Evolutionary conservation across 1,140 invertebrate genomes (phyloP).

Genomic region (Drosophila ficusphila): DNA sequence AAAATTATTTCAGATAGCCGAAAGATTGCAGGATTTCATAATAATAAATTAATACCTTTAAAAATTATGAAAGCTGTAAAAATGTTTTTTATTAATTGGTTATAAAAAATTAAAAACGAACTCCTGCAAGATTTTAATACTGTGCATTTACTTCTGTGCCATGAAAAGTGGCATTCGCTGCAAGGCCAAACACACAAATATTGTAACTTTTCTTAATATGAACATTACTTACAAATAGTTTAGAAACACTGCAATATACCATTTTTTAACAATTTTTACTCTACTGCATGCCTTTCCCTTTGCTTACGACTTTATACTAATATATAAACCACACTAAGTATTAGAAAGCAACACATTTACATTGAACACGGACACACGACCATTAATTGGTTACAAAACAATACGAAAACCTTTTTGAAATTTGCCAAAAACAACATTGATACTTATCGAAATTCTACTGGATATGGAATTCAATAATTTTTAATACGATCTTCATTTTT

Average conservation of each 20-base stretch:
- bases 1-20: constrained; percentile 11
- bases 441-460: constrained; percentile 67
- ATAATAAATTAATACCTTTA: too few species aligned
- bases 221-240: constrained; percentile 28
- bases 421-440: constrained; percentile 40
- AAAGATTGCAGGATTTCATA: constrained; percentile 19
- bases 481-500: constrained; percentile 81
- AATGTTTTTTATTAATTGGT: background rate
- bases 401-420: constrained; percentile 57
- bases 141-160: constrained; percentile 1
- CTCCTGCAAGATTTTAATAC: constrained; percentile 14
- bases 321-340: constrained; percentile 57
- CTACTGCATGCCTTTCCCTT: constrained; percentile 63
- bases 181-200: background rate
- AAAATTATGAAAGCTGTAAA: too few species aligned
- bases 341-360: constrained; percentile 24
- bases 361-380: constrained; percentile 33
- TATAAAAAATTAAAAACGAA: background rate
- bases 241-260: constrained; percentile 45
- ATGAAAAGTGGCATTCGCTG: constrained; percentile 17
- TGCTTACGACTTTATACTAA: constrained; percentile 65
- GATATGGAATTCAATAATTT: constrained; percentile 74
- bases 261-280: constrained; percentile 28
- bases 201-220: constrained; percentile 1
- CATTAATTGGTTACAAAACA: constrained; percentile 32